Percentiles rank a stretch among this genome's conserved stretches.
Conservation (phyloP, 2,888 invertebrate species). For the Tachina fera region DNA sequence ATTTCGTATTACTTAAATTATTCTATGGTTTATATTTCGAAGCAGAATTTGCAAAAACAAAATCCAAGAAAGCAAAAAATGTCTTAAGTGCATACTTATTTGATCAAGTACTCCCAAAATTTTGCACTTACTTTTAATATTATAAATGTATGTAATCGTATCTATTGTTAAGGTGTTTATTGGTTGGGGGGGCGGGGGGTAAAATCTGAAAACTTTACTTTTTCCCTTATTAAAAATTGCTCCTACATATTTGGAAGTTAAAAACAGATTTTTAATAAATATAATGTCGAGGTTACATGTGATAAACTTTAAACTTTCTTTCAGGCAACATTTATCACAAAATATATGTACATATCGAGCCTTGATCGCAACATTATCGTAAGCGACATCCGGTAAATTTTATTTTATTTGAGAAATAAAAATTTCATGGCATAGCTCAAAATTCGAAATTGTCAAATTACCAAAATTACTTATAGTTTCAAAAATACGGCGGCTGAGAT, state of each 20-base stretch:
- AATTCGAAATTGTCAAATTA: too few relatives aligned
- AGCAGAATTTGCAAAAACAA: not conserved
- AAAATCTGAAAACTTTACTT: conserved; percentile 23
- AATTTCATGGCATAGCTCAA: too few relatives aligned
- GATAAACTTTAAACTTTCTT: not conserved
- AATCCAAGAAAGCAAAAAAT: conserved; percentile 18
- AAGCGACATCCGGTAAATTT: too few relatives aligned
- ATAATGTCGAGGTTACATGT: conserved; percentile 25
- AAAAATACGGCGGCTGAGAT: too few relatives aligned
- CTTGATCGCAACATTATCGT: too few relatives aligned
- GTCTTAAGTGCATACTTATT: conserved; percentile 59
- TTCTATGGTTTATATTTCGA: conserved; percentile 5
- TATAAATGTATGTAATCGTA: not conserved
- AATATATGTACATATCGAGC: too few relatives aligned
- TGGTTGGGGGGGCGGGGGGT: conserved; percentile 6
- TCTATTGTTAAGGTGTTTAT: conserved; percentile 3
- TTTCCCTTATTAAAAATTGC: not conserved
- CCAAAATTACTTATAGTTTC: too few relatives aligned
- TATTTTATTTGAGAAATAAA: too few relatives aligned
- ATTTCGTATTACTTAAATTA: not conserved
- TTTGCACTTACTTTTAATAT: conserved; percentile 31
- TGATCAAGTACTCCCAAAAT: conserved; percentile 39
- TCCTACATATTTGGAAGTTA: conserved; percentile 18
- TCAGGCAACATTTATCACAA: not conserved
- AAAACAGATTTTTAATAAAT: conserved; percentile 42